Percentiles rank a stretch among this genome's conserved stretches.
These are phyloP conservation scores for Trachurus trachurus DNA, from an alignment of 2,797 vertebrate species.

Conservation along the genomic window DNA sequence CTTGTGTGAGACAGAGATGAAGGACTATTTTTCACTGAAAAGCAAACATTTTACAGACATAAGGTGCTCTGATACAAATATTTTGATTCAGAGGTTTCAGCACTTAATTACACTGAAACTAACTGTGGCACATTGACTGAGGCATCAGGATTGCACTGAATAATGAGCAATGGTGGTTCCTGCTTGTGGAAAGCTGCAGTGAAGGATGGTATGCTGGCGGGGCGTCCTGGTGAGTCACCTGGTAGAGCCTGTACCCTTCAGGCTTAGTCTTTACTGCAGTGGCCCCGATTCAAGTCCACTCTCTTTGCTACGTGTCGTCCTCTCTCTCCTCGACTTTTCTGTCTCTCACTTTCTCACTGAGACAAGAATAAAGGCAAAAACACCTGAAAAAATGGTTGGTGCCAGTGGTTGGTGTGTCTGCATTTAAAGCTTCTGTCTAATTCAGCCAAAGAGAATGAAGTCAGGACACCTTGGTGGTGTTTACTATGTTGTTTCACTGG, in stretches of 20 bases:
- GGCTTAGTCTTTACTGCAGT: too few species aligned
- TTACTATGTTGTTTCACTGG: too few species aligned
- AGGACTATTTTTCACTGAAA: neutral
- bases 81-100: neutral
- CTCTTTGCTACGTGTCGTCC: too few species aligned
- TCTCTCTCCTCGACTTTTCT: too few species aligned
- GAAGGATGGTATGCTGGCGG: neutral
- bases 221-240: neutral
- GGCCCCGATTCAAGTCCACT: too few species aligned
- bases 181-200: neutral
- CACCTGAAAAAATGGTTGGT: too few species aligned
- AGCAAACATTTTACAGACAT: neutral
- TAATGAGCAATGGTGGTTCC: neutral
- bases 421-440: neutral
- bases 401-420: neutral
- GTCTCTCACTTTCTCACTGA: too few species aligned
- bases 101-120: neutral
- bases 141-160: neutral
- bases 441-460: neutral
- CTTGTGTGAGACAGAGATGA: neutral
- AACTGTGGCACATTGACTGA: neutral
- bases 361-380: too few species aligned
- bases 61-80: neutral
- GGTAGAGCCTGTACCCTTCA: too few species aligned
- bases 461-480: neutral